A percentile compares a stretch with the other conserved stretches of the same genome.
Evolutionary conservation across 2,113 vertebrate species (phyloP).

Genomic region (Zootoca vivipara): DNA sequence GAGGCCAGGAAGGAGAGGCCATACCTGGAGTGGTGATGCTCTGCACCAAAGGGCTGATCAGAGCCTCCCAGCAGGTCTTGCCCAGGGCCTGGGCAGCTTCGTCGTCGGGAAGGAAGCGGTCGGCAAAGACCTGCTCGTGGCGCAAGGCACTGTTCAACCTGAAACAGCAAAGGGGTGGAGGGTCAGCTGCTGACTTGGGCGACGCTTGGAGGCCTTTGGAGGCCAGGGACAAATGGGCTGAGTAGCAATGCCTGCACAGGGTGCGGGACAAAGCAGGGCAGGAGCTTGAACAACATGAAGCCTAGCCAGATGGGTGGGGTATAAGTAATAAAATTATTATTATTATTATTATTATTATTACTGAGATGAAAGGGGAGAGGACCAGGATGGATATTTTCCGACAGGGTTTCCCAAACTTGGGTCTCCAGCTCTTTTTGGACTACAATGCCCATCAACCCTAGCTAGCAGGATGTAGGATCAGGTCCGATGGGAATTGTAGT

Average conservation of each 20-base stretch:
- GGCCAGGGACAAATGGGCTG: no score
- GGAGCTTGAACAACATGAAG: not conserved
- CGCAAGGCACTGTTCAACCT: slow-evolving; percentile 89
- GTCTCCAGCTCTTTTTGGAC: no score
- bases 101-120: slow-evolving; percentile 87
- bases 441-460: no score
- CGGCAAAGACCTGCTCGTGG: slow-evolving; percentile 91
- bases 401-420: no score
- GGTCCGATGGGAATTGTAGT: no score
- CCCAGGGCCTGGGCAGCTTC: slow-evolving; percentile 90
- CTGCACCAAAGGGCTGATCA: slow-evolving; percentile 88
- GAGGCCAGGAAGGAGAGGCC: not conserved
- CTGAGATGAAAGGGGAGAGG: not conserved
- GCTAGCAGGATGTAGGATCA: no score
- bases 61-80: slow-evolving; percentile 93
- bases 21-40: slow-evolving; percentile 89
- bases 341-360: no score
- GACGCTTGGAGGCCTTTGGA: not conserved
- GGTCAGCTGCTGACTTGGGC: not conserved
- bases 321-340: no score
- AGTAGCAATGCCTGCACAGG: not conserved
- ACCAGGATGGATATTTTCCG: not conserved
- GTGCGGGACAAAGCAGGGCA: not conserved
- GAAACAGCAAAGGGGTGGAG: not conserved
- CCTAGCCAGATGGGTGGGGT: no score